These are phyloP conservation scores for Centropus unirufus DNA, from an alignment of 2,113 vertebrate genomes.

Conservation along the genomic window DNA sequence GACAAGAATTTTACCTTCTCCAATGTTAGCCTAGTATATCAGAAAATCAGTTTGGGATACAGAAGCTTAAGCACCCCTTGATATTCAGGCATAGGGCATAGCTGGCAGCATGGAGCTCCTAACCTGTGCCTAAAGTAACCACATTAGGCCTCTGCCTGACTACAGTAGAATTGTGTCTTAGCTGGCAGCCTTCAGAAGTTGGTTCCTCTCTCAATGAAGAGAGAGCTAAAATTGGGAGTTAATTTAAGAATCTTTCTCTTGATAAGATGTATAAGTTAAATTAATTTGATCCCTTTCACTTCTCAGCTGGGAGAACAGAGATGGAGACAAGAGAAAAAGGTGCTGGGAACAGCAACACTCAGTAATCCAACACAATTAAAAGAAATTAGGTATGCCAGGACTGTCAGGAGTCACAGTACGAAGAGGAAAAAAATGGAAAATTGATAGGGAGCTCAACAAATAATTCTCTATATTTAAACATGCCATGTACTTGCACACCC, in stretches of 20 bases:
- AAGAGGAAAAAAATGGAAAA: neutral
- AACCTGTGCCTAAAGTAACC: neutral
- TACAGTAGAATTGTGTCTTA: neutral
- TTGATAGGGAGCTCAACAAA: neutral
- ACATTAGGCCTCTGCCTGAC: neutral
- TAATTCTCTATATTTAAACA: neutral
- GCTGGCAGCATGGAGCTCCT: neutral
- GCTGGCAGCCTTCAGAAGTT: neutral
- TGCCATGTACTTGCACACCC: neutral
- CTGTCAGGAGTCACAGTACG: neutral
- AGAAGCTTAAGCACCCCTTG: neutral
- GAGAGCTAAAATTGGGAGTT: neutral
- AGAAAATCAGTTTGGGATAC: neutral
- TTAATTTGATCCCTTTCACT: neutral
- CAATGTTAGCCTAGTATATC: neutral
- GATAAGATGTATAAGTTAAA: neutral
- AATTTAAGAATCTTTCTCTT: neutral
- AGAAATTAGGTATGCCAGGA: neutral
- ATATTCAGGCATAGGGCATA: neutral
- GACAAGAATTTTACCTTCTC: neutral
- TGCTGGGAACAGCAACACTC: neutral
- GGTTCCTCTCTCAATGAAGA: neutral
- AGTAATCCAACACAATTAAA: neutral
- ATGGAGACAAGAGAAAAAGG: neutral
- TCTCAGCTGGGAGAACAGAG: neutral